Evolutionary conservation across 2,113 vertebrate genomes (phyloP).

Genomic region (Oceanodroma tethys): DNA sequence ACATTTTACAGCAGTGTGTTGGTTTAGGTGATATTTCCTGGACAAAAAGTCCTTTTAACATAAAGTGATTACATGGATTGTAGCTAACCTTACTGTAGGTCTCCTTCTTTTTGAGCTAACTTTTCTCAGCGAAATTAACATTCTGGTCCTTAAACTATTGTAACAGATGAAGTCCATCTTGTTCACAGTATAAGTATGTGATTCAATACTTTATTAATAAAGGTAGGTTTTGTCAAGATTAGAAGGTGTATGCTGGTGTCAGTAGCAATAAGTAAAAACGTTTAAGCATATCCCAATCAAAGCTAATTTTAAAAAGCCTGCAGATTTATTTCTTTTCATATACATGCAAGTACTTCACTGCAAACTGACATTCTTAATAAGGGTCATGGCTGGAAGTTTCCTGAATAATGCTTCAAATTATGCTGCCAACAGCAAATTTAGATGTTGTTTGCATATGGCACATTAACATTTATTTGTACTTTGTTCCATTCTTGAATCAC

Average conservation of each 20-base stretch:
- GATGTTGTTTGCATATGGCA: constrained; percentile 8
- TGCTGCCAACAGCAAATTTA: constrained; percentile 3
- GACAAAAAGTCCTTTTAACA: background rate
- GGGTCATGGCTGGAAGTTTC: background rate
- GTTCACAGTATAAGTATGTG: background rate
- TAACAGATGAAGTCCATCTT: background rate
- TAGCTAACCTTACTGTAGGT: background rate
- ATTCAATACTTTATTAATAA: background rate
- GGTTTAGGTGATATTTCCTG: background rate
- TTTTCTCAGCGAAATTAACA: background rate
- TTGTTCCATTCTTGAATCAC: background rate
- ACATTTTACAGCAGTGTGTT: background rate
- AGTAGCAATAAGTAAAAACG: background rate
- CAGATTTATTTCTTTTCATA: background rate
- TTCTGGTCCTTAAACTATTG: background rate
- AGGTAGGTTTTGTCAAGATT: background rate
- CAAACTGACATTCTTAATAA: background rate
- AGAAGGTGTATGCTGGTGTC: background rate
- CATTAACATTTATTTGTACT: constrained; percentile 24
- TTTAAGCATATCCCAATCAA: background rate
- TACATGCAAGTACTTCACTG: background rate
- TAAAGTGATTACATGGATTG: background rate
- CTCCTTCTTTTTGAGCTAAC: background rate
- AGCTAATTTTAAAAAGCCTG: background rate
- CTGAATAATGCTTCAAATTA: background rate